These are phyloP conservation scores for Patella depressa DNA, from an alignment of 2,888 invertebrate genomes.

Conservation along the genomic window DNA sequence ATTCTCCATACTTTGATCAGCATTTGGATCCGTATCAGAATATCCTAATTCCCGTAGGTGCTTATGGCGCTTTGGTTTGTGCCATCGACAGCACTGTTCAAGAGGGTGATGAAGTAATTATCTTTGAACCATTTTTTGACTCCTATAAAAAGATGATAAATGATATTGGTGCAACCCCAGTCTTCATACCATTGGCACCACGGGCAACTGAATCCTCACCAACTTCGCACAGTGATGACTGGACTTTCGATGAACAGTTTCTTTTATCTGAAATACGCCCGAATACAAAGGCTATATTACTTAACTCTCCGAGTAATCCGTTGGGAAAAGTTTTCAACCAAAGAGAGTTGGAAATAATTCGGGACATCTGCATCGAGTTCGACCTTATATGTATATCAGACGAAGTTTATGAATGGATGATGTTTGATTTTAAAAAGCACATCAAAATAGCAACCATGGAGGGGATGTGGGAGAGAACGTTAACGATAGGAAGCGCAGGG, in stretches of 20 bases:
- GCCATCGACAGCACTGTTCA: conserved; percentile 4
- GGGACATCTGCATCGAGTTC: conserved; percentile 89
- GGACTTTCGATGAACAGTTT: conserved; percentile 87
- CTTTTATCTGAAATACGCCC: conserved; percentile 77
- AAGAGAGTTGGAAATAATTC: conserved; percentile 77
- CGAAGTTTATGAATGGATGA: conserved; percentile 98
- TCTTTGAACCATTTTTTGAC: conserved; percentile 12
- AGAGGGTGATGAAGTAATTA: neutral
- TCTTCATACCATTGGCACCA: conserved; percentile 2
- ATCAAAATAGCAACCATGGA: conserved; percentile 92
- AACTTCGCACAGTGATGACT: conserved; percentile 82
- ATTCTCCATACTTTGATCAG: neutral
- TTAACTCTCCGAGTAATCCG: conserved; percentile 98
- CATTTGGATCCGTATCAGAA: neutral
- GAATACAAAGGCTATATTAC: conserved; percentile 91
- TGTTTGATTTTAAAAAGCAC: conserved; percentile 77
- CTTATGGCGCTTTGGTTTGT: conserved; percentile 4
- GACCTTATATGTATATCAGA: conserved; percentile 93
- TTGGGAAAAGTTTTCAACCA: conserved; percentile 77
- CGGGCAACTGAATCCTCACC: neutral
- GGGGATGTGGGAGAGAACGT: conserved; percentile 96
- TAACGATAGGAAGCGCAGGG: conserved; percentile 96
- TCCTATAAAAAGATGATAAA: neutral
- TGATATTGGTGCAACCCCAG: neutral
- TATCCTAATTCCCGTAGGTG: neutral